phyloP scores from a whole-genome alignment of 2,113 vertebrate species.

The Mastomys coucha region DNA sequence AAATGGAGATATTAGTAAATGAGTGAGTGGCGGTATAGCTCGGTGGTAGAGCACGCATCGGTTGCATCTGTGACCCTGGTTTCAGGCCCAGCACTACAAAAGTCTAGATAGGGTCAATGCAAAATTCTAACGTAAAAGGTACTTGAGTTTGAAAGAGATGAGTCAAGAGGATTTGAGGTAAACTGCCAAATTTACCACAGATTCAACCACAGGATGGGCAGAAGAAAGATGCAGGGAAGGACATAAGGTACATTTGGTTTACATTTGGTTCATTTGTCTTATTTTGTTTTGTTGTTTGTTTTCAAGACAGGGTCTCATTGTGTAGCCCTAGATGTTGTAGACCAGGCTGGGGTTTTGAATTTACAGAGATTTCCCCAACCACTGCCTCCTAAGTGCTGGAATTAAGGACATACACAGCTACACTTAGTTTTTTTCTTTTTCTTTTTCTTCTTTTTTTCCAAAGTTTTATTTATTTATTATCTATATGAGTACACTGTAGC shows the following conservation, averaged over 20 bases:
- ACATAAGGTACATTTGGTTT: neutral
- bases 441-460: neutral
- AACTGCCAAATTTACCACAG: neutral
- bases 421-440: neutral
- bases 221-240: neutral
- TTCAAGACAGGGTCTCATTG: neutral
- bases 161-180: neutral
- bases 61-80: neutral
- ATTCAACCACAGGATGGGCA: neutral
- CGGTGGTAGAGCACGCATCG: no score
- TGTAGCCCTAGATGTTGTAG: neutral
- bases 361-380: neutral
- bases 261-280: neutral
- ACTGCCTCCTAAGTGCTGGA: neutral
- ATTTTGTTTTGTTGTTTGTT: neutral
- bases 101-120: neutral
- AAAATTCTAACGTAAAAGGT: conserved; percentile 37
- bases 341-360: neutral
- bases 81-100: neutral
- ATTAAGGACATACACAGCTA: neutral
- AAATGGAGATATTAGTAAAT: neutral
- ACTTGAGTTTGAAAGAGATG: neutral
- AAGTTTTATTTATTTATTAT: no score
- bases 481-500: no score
- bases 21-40: neutral